Base-by-base conservation (phyloP, 2,113 vertebrate genomes). In the Terrapene triunguis region DNA sequence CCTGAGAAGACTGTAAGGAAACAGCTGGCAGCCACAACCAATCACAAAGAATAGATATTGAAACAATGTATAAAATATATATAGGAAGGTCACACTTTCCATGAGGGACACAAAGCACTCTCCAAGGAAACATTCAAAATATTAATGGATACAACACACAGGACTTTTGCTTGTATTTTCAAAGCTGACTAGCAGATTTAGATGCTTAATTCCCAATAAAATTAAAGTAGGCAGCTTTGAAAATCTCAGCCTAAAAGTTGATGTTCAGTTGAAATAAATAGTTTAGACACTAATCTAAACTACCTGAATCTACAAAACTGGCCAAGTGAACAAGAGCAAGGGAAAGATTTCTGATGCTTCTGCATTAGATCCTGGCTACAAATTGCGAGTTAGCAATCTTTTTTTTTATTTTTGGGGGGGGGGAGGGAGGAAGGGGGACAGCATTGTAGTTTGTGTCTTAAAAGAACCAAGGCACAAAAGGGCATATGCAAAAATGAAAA, bases 1-100 rank as follows among this genome's bases (percentile, higher is more conserved):
- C 74, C 62, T 94, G 95, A 76, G 91, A 90, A 85, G 94, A 50
- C 89, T 53, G 2, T 80, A 91, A 87, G 85, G 72, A 92, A 92
- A 57, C 62, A 91, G 89, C 53, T 92, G 91, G 69, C 89, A 93
- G 44, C 54, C 88, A 27, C 29, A 93, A 94, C n/a, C 88, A 91
- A 84, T 13, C 55, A 32, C 96, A 22, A 92, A 83, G 59, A 48
- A 85, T 19, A 92, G 44, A 78, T 89, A 82, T 53, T 82, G 85
- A 94, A 91, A 72, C 8, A 42, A 9, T 76, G n/a, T 8, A 48
- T 78, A 88, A 95, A 95, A 94, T 57, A 84, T 9, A 86, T 44
- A 72, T 92, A 92, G n/a, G 85, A 80, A 29, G 10, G 65, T 48
- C 4, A 2, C 0, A 0, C 62, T 80, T 69, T 19, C 55, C 82